Percentiles rank a stretch among this genome's conserved stretches.
Conservation (phyloP, 1,140 invertebrate genomes). For the Chelonus insularis region DNA sequence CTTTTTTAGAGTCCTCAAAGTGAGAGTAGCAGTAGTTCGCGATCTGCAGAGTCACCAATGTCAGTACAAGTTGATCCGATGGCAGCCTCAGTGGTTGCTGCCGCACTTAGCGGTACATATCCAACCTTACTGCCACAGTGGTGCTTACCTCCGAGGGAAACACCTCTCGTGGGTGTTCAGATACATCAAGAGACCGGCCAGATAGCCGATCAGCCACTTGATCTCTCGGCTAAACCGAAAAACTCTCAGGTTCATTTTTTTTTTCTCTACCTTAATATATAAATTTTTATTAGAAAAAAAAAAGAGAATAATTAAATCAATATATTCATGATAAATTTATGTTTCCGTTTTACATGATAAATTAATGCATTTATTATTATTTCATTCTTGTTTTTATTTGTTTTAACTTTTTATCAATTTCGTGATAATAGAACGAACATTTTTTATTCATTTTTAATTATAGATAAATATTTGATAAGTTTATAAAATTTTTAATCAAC, state of each 20-base stretch:
- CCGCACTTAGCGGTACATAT: conserved; percentile 64
- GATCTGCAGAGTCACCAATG: conserved; percentile 60
- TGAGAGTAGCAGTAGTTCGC: conserved; percentile 59
- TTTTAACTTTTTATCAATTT: neutral
- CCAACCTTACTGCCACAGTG: conserved; percentile 63
- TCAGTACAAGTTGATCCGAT: conserved; percentile 62
- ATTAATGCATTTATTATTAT: too few species aligned
- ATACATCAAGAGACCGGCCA: conserved; percentile 56
- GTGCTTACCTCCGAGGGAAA: conserved; percentile 60
- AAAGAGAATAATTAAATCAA: too few species aligned
- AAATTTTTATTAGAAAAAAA: conserved; percentile 3
- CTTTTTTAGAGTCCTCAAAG: conserved; percentile 54
- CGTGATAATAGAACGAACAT: neutral
- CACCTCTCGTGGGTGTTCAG: conserved; percentile 59
- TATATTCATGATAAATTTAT: too few species aligned
- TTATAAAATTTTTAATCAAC: too few species aligned
- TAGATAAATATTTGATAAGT: too few species aligned
- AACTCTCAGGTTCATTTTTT: conserved; percentile 52
- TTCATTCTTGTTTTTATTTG: too few species aligned
- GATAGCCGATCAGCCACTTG: conserved; percentile 72
- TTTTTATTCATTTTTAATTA: too few species aligned
- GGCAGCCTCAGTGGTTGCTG: conserved; percentile 66
- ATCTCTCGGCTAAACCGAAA: conserved; percentile 74
- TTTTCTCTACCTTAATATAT: conserved; percentile 2
- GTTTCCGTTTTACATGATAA: too few species aligned